Evolutionary conservation across 2,888 invertebrate genomes (phyloP).

Genomic region (Petrophora chlorosata): DNA sequence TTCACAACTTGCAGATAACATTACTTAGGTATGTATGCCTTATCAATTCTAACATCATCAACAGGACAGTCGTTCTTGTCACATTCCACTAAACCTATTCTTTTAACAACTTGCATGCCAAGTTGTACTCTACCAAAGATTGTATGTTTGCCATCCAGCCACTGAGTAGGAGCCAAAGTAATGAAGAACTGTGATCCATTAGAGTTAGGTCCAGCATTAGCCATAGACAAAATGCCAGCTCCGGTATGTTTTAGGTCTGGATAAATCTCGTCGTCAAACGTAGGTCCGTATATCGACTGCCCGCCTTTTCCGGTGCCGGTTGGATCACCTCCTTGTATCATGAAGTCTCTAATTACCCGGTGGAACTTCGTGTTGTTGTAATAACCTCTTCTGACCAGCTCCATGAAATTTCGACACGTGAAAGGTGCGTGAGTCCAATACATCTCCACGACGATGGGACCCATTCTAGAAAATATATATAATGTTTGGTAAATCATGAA

Average conservation of each 20-base stretch:
- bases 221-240: constrained; percentile 97
- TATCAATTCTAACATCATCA: constrained; percentile 92
- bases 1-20: too few species aligned
- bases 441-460: constrained; percentile 94
- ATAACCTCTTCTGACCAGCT: constrained; percentile 95
- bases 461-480: constrained; percentile 89
- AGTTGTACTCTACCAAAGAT: constrained; percentile 96
- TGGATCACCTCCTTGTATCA: constrained; percentile 98
- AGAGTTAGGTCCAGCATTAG: constrained; percentile 97
- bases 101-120: constrained; percentile 95
- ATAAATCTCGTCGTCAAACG: constrained; percentile 98
- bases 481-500: not conserved
- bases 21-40: constrained; percentile 66
- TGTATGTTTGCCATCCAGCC: constrained; percentile 98
- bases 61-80: constrained; percentile 96
- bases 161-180: constrained; percentile 97
- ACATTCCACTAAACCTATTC: constrained; percentile 97
- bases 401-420: constrained; percentile 98
- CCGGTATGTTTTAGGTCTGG: constrained; percentile 97
- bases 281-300: constrained; percentile 97
- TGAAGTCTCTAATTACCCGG: constrained; percentile 96
- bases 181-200: constrained; percentile 99
- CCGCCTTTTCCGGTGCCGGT: constrained; percentile 98
- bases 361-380: constrained; percentile 99
- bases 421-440: constrained; percentile 99